Percentiles rank a stretch among this genome's conserved stretches.
Evolutionary conservation across 2,888 invertebrate species (phyloP).

Genomic region (Toxonevra muliebris): DNA sequence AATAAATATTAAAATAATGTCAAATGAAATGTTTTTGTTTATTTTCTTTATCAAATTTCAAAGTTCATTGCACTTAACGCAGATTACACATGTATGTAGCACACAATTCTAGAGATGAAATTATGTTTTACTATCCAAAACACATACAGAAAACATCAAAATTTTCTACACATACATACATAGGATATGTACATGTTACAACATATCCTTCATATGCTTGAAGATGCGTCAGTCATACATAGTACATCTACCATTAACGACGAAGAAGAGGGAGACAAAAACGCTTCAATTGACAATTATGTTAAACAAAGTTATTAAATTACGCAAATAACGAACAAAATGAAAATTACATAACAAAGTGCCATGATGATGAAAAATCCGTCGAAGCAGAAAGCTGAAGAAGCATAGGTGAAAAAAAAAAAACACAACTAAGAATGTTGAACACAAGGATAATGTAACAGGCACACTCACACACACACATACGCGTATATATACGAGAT

Average conservation of each 20-base stretch:
- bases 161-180: too few relatives aligned
- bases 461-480: too few relatives aligned
- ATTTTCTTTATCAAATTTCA: conserved; percentile 36
- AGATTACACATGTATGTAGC: conserved; percentile 31
- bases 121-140: too few relatives aligned
- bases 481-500: not conserved
- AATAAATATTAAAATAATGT: too few relatives aligned
- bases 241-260: not conserved
- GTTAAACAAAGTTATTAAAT: conserved; percentile 45
- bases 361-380: conserved; percentile 10
- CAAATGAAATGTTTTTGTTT: not conserved
- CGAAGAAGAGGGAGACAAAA: conserved; percentile 15
- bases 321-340: conserved; percentile 25
- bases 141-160: too few relatives aligned
- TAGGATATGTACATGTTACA: too few relatives aligned
- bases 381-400: not conserved
- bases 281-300: conserved; percentile 45
- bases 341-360: conserved; percentile 39
- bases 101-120: too few relatives aligned
- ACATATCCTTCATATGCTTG: too few relatives aligned
- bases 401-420: conserved; percentile 41
- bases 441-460: too few relatives aligned
- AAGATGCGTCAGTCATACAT: too few relatives aligned
- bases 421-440: conserved; percentile 48
- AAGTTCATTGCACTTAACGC: conserved; percentile 39